phyloP scores from a whole-genome alignment of 2,113 vertebrate genomes.

The Perca flavescens region DNA sequence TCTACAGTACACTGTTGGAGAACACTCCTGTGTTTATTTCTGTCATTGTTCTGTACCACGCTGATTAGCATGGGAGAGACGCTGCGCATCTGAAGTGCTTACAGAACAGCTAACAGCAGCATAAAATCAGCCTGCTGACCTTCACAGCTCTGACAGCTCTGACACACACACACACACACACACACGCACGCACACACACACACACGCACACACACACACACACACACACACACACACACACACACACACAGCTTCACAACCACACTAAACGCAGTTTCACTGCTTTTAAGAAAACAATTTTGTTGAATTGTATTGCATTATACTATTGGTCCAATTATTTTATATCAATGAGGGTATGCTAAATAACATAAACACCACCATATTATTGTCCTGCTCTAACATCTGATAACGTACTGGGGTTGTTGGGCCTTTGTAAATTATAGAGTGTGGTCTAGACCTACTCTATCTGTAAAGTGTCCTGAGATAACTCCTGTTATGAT shows the following conservation, averaged over 20 bases:
- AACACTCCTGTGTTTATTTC: conserved; percentile 16
- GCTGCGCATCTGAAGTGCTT: conserved; percentile 61
- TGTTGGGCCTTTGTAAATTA: no score
- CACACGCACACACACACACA: conserved; percentile 40
- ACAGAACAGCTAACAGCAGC: conserved; percentile 67
- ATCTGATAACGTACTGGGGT: no score
- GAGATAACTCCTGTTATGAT: no score
- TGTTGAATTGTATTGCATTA: background rate
- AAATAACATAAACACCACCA: background rate
- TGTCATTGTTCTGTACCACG: conserved; percentile 24
- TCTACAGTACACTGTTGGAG: background rate
- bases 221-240: conserved; percentile 47
- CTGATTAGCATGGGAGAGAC: conserved; percentile 69
- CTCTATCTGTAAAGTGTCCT: no score
- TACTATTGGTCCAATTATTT: background rate
- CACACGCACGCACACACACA: conserved; percentile 41
- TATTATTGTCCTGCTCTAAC: no score
- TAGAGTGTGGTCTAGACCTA: no score
- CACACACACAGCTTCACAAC: conserved; percentile 30
- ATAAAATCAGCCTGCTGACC: conserved; percentile 67
- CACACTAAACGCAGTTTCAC: conserved; percentile 11
- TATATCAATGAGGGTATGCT: background rate
- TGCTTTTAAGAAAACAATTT: conserved; percentile 27
- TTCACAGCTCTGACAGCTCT: conserved; percentile 69
- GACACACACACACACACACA: conserved; percentile 44